These are phyloP conservation scores for Zaprionus gabonicus DNA, from an alignment of 1,140 invertebrate genomes.

Conservation along the genomic window DNA sequence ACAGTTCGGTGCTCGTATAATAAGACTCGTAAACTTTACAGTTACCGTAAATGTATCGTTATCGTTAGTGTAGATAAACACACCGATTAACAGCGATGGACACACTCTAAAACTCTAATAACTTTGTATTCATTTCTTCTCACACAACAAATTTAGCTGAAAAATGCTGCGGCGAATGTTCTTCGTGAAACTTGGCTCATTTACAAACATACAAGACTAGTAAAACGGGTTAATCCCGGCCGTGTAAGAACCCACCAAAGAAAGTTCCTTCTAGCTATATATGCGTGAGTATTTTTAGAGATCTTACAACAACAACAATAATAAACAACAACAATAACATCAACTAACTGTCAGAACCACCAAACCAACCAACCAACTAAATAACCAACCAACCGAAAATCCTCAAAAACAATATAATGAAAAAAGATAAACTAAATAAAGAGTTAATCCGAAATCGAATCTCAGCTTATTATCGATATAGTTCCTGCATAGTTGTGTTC, in stretches of 20 bases:
- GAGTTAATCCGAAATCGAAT: background rate
- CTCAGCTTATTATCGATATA: background rate
- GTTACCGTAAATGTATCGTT: constrained; percentile 3
- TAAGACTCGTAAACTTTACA: background rate
- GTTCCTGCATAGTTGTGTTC: background rate
- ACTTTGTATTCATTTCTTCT: constrained; percentile 83
- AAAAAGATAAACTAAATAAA: constrained; percentile 7
- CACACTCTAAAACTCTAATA: constrained; percentile 66
- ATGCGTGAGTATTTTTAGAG: constrained; percentile 93
- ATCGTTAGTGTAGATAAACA: constrained; percentile 17
- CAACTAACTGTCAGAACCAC: constrained; percentile 64
- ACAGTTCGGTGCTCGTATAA: background rate
- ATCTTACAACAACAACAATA: constrained; percentile 73
- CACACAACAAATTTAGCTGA: constrained; percentile 89
- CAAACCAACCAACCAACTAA: constrained; percentile 39
- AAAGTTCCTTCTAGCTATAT: constrained; percentile 99
- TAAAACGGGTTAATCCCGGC: constrained; percentile 97
- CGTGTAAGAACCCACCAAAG: constrained; percentile 98
- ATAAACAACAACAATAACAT: constrained; percentile 50
- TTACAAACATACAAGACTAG: constrained; percentile 99
- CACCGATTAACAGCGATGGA: constrained; percentile 11
- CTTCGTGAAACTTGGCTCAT: constrained; percentile 99
- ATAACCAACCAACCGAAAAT: constrained; percentile 15
- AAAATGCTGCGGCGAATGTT: constrained; percentile 99
- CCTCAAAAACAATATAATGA: constrained; percentile 11